phyloP scores from a whole-genome alignment of 2,797 vertebrate genomes.

The Gallinago solitaria region DNA sequence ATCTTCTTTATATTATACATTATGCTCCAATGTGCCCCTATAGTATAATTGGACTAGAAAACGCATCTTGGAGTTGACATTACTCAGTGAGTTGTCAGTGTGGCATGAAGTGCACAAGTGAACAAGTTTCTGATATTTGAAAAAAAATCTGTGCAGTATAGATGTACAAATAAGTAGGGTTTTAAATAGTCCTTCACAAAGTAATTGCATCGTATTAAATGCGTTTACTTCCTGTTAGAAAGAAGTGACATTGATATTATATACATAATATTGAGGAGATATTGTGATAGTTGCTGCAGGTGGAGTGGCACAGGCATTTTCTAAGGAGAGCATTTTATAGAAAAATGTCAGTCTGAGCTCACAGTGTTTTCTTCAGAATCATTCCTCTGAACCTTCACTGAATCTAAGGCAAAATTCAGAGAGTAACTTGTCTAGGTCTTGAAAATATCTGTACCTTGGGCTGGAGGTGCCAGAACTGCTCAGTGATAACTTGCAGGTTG shows the following conservation, averaged over 20 bases:
- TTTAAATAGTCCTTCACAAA: not conserved
- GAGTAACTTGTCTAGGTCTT: not conserved
- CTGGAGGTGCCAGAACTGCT: not conserved
- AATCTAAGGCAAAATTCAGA: not conserved
- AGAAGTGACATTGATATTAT: not conserved
- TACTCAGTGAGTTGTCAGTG: not conserved
- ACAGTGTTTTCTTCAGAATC: not conserved
- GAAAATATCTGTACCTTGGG: not conserved
- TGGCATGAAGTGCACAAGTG: not conserved
- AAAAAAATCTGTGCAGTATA: not conserved
- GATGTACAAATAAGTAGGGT: not conserved
- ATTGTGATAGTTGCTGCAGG: not conserved
- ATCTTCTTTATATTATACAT: slow-evolving; percentile 4
- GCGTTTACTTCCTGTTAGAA: not conserved
- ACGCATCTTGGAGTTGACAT: not conserved
- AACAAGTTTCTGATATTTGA: not conserved
- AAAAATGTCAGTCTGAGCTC: not conserved
- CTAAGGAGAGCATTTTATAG: not conserved
- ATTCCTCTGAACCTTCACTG: not conserved
- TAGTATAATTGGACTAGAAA: not conserved
- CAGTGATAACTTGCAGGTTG: not conserved
- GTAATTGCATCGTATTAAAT: not conserved
- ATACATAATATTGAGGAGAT: not conserved
- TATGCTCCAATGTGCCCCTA: not conserved
- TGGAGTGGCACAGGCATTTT: not conserved